Conservation (phyloP, 92 coral and sea anemone species). For the Epizoanthus illoricatus region DNA sequence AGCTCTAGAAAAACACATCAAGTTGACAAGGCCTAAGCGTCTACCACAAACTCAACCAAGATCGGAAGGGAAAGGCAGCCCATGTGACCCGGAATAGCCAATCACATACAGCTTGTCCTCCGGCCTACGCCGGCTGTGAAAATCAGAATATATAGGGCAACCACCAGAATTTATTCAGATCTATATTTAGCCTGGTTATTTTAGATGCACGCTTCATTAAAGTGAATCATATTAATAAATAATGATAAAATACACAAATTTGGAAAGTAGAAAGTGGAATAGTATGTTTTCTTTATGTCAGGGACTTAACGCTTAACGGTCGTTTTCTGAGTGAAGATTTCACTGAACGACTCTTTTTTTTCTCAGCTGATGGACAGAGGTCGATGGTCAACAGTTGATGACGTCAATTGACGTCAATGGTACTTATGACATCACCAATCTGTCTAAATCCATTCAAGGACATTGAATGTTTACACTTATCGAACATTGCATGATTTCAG, state of each 20-base stretch:
- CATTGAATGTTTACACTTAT: conserved; percentile 18
- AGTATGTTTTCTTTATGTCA: not conserved
- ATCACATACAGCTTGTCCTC: conserved; percentile 56
- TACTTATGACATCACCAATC: conserved; percentile 34
- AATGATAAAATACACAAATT: conserved; percentile 16
- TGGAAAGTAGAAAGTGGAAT: not conserved
- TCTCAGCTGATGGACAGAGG: conserved; percentile 14
- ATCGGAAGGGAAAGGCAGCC: conserved; percentile 81
- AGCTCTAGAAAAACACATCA: conserved; percentile 54
- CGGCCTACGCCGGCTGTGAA: conserved; percentile 40
- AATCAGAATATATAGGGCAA: conserved; percentile 37
- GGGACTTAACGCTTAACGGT: conserved; percentile 21
- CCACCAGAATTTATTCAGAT: conserved; percentile 25
- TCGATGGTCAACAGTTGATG: conserved; percentile 32
- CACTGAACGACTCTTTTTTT: conserved; percentile 12
- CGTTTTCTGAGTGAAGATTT: conserved; percentile 13
- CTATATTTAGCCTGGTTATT: conserved; percentile 33
- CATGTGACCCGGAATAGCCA: conserved; percentile 80
- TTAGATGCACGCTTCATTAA: conserved; percentile 26
- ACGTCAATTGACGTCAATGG: conserved; percentile 86
- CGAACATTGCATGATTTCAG: not conserved
- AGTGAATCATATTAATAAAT: conserved; percentile 17
- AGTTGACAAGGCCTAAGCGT: conserved; percentile 74
- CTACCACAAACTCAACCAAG: conserved; percentile 61
- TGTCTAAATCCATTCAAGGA: conserved; percentile 16